phyloP scores from a whole-genome alignment of 2,888 invertebrate species.

The Strigamia crassipes region DNA sequence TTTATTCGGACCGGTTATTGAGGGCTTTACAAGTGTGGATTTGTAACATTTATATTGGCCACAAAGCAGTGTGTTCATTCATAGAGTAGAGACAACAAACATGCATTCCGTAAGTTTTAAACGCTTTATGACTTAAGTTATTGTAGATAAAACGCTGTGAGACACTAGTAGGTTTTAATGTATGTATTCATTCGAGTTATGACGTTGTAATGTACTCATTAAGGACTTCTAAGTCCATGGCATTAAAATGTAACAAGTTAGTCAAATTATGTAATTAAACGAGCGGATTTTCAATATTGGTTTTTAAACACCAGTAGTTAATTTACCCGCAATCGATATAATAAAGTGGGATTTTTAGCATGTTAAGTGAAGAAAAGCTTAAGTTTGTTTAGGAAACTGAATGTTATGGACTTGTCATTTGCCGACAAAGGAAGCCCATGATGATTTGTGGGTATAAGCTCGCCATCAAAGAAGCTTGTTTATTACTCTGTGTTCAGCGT shows the following conservation, averaged over 20 bases:
- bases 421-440: constrained; percentile 12
- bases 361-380: background rate
- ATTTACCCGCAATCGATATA: background rate
- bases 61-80: constrained; percentile 13
- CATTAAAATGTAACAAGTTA: background rate
- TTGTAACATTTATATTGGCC: constrained; percentile 16
- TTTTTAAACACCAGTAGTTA: background rate
- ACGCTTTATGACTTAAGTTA: background rate
- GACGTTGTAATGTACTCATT: background rate
- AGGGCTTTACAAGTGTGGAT: constrained; percentile 1
- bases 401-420: constrained; percentile 11
- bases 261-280: background rate
- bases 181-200: constrained; percentile 16
- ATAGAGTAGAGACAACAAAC: background rate
- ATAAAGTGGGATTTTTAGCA: constrained; percentile 12
- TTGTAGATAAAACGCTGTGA: background rate
- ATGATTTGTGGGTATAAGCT: constrained; percentile 21
- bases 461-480: constrained; percentile 21
- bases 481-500: constrained; percentile 11
- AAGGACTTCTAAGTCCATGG: background rate
- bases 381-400: constrained; percentile 7
- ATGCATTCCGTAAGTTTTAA: constrained; percentile 15
- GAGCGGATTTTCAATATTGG: background rate
- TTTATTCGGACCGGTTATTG: background rate
- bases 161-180: constrained; percentile 16